Evolutionary conservation across 2,888 invertebrate species (phyloP), one percentile per base, ranked within the genome.

Genomic region (Chymomyza fuscimana): DNA sequence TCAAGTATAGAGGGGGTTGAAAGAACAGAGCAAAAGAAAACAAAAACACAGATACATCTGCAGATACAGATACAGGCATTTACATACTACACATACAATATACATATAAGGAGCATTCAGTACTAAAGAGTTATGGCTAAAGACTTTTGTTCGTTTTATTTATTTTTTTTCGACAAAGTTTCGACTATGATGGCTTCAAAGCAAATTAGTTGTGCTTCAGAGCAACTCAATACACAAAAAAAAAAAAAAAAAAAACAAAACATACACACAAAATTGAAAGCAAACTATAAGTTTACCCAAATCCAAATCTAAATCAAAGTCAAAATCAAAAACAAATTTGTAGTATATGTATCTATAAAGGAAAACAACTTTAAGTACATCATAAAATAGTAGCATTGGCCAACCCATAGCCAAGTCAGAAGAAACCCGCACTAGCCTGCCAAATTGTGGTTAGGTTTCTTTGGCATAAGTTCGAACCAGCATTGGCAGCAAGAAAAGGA

Each of bases 371-470:
- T 81, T 76, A 81, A 84, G 78, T 75, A 81, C 40, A 12, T 46
- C 40, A 46, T 46, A 46, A 46, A 46, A 46, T 46, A 46, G 12
- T 4, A 59, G 46, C 10, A 65, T 12, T 19, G 29, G 32, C 52
- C 63, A 58, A 58, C 58, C 58, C 54, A 22, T 12, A 46, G 51
- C 32, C 36, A 25, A 63, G 36, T 62, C 54, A 65, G 29, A 66
- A 46, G 25, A 7, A 0, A 32, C 5, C 9, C 32, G 32, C 9
- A 5, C 32, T 3, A 22, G 46, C 65, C 67, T 29, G 80, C 81
- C 65, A 74, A 83, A 84, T 79, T 90, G 90, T 87, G 90, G 90
- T 89, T 79, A 81, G 83, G 74, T 79, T 87, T 88, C 86, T 87
- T 87, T 77, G 72, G 77, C 79, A 74, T 74, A 80, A 82, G 78